These are phyloP conservation scores for Lytechinus pictus DNA, from an alignment of 35 echinoderm and acorn worm genomes.

Conservation along the genomic window DNA sequence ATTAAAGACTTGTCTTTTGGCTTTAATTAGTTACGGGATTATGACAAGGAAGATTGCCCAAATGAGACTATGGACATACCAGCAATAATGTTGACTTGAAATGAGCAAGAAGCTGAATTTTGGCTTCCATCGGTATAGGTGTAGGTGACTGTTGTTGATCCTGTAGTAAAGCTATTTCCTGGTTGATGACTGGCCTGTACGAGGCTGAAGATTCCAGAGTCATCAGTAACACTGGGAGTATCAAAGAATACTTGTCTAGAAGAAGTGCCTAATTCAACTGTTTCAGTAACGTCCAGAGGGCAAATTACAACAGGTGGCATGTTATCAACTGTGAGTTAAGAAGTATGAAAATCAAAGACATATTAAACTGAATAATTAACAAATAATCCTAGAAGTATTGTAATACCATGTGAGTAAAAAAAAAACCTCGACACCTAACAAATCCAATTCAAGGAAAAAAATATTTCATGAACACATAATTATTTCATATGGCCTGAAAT, in stretches of 20 bases:
- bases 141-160: slow-evolving; percentile 58
- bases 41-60: no score
- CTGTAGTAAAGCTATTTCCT: slow-evolving; percentile 52
- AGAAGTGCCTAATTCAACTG: background rate
- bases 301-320: slow-evolving; percentile 59
- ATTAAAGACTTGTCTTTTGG: no score
- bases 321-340: slow-evolving; percentile 59
- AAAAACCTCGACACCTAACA: no score
- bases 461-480: no score
- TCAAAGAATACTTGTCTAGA: slow-evolving; percentile 54
- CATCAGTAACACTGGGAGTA: slow-evolving; percentile 69
- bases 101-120: slow-evolving; percentile 43
- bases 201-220: background rate
- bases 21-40: no score
- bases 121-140: slow-evolving; percentile 65
- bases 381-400: no score
- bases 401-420: no score
- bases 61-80: no score
- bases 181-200: no score
- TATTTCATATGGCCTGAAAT: no score
- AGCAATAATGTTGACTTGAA: slow-evolving; percentile 52
- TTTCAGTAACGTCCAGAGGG: background rate
- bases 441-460: no score
- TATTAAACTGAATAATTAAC: no score
- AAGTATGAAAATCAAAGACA: background rate